These are phyloP conservation scores for Stegostoma tigrinum DNA, from an alignment of 2,113 vertebrate genomes.

Conservation along the genomic window DNA sequence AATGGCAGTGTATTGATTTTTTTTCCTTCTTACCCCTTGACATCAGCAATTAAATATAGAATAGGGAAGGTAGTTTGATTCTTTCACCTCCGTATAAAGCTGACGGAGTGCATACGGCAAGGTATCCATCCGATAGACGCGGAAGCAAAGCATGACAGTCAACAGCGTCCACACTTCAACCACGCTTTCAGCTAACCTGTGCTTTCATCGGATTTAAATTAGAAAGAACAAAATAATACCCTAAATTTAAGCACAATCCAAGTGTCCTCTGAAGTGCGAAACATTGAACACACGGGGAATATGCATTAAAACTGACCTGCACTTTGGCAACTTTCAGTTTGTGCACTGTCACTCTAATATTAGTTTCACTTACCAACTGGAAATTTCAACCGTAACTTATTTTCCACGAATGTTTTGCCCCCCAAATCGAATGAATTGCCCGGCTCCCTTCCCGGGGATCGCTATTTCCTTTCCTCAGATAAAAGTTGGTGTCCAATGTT, in stretches of 20 bases:
- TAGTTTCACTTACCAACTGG: neutral
- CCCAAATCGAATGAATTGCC: too few relatives aligned
- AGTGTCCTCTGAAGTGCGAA: neutral
- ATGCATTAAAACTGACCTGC: neutral
- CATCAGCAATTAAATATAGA: neutral
- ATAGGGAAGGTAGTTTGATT: neutral
- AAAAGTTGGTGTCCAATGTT: neutral
- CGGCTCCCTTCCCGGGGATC: too few relatives aligned
- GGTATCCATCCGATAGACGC: neutral
- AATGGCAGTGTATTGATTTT: neutral
- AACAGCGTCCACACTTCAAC: too few relatives aligned
- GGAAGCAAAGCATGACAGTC: too few relatives aligned
- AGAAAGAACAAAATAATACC: neutral
- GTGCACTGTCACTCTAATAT: neutral
- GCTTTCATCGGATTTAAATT: neutral
- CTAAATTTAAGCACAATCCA: neutral
- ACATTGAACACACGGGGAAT: neutral
- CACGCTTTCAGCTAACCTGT: neutral
- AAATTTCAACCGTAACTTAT: neutral
- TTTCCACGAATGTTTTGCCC: neutral
- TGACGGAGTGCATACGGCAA: neutral
- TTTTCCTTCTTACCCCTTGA: neutral
- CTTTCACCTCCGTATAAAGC: neutral
- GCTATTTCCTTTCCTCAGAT: neutral
- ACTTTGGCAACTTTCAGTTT: neutral